Evolutionary conservation across 2,888 invertebrate species (phyloP), one percentile per base, ranked within the genome.

Genomic region (Adelphocoris suturalis): DNA sequence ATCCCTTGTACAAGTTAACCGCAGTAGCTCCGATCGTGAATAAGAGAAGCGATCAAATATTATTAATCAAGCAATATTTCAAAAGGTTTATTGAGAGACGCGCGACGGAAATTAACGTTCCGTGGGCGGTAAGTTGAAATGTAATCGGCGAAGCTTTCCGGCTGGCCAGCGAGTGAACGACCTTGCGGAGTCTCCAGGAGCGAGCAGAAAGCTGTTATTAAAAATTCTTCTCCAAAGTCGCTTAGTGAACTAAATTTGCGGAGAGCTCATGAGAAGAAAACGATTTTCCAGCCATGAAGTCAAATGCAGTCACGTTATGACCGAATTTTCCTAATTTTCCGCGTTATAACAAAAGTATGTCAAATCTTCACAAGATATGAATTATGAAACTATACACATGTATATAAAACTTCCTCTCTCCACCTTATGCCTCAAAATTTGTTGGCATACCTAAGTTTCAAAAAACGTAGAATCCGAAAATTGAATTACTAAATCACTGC

Each of bases 31-130:
- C 19, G 14, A 16, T n/a, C 68, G 23, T 5, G 11, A 23, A 68
- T 68, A 27, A 68, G 27, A 19, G 3, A 19, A 68, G 23, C 23
- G 68, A 68, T 68, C 68, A 19, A 68, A 23, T 61, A 19, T 9
- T 68, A 68, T 68, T 12, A 68, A 68, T 68, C 23, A 23, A 68
- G 23, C 68, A 23, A 23, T 68, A 68, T 68, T 68, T 68, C 68
- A 68, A 68, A 23, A 68, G 0, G 68, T 68, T 19, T 23, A 68
- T 23, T 23, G 68, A 19, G 9, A 46, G 78, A 46, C 1, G 78
- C 19, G 46, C 19, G 78, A 78, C 37, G 78, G 28, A 78, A 78
- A 78, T 78, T 46, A 13, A 78, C 78, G 78, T 78, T 78, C 78
- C n/a, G 78, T 78, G 78, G 47, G 78, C 46, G 46, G 37, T 46